phyloP scores from a whole-genome alignment of 2,797 vertebrate species.

The Notolepis coatsorum region DNA sequence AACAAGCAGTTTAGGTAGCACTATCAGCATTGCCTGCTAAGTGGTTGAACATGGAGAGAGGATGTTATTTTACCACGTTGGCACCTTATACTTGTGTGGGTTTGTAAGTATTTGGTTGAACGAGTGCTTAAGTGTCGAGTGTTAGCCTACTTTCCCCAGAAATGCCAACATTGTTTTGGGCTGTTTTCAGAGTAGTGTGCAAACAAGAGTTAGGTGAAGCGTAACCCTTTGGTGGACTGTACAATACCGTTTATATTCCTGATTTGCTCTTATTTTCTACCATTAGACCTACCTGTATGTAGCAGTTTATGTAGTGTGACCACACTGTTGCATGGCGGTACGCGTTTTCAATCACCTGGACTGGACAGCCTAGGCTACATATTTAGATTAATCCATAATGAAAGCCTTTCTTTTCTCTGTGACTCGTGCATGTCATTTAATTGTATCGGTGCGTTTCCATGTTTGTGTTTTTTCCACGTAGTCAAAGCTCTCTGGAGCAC shows the following conservation, averaged over 20 bases:
- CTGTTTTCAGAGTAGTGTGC: slow-evolving; percentile 36
- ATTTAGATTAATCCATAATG: not conserved
- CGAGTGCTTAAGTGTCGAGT: slow-evolving; percentile 41
- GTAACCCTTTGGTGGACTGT: not conserved
- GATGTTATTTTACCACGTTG: slow-evolving; percentile 70
- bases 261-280: not conserved
- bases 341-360: slow-evolving; percentile 13
- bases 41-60: slow-evolving; percentile 66
- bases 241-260: not conserved
- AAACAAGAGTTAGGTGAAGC: slow-evolving; percentile 24
- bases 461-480: not conserved
- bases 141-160: slow-evolving; percentile 44
- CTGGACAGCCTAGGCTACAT: not conserved
- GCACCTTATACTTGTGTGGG: slow-evolving; percentile 63
- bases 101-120: slow-evolving; percentile 70
- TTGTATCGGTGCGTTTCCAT: not conserved
- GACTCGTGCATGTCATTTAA: not conserved
- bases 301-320: slow-evolving; percentile 5
- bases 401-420: not conserved
- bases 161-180: slow-evolving; percentile 28
- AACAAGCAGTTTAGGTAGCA: slow-evolving; percentile 52
- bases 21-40: slow-evolving; percentile 56
- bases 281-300: not conserved
- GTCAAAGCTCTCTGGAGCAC: slow-evolving; percentile 14
- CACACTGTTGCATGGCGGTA: not conserved